A percentile compares a stretch with the other conserved stretches of the same genome.
Evolutionary conservation across 2,888 invertebrate genomes (phyloP).

Genomic region (Halocaridina rubra): DNA sequence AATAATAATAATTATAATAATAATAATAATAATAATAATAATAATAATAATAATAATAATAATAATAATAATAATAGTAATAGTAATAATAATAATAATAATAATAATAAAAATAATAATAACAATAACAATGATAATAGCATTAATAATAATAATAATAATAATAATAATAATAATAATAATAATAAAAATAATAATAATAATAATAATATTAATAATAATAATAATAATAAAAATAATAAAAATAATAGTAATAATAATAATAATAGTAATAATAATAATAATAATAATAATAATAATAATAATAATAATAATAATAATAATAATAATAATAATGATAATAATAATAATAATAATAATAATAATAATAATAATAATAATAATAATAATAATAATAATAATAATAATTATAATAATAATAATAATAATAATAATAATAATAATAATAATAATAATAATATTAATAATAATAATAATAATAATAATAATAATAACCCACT

Average conservation of each 20-base stretch:
- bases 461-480: neutral
- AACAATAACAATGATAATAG: neutral
- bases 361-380: neutral
- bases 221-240: neutral
- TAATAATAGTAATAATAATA: neutral
- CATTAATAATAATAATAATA: neutral
- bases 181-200: neutral
- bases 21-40: neutral
- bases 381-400: neutral
- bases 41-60: neutral
- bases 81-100: neutral
- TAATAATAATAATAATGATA: neutral
- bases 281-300: neutral
- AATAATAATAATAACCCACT: neutral
- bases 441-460: neutral
- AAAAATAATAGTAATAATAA: neutral
- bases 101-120: neutral
- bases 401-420: neutral
- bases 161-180: neutral
- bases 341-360: neutral
- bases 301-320: neutral
- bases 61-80: neutral
- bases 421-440: neutral
- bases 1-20: neutral
- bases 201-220: neutral